These are phyloP conservation scores for Saccostrea echinata DNA, from an alignment of 1,140 invertebrate species.

Conservation along the genomic window DNA sequence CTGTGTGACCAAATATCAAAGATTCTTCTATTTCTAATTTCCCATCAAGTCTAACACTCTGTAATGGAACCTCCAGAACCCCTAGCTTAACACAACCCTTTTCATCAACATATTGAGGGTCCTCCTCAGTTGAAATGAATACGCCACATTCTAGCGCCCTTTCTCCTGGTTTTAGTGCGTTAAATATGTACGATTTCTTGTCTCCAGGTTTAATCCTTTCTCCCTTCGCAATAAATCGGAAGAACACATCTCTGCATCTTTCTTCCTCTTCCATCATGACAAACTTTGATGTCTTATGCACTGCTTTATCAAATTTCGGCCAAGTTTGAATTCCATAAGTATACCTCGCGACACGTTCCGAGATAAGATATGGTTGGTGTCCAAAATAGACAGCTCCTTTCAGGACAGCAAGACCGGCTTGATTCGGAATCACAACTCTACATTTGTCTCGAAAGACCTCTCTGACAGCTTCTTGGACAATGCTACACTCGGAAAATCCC, in stretches of 20 bases:
- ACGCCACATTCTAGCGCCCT: not conserved
- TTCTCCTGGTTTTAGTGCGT: not conserved
- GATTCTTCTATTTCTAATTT: slow-evolving; percentile 52
- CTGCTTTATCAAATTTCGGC: not conserved
- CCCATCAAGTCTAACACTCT: not conserved
- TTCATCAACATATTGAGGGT: slow-evolving; percentile 40
- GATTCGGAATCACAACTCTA: slow-evolving; percentile 44
- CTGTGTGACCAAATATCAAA: slow-evolving; percentile 51
- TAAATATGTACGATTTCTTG: not conserved
- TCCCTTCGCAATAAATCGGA: slow-evolving; percentile 1
- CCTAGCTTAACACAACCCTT: slow-evolving; percentile 17
- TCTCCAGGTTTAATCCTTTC: slow-evolving; percentile 12
- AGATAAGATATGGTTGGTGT: not conserved
- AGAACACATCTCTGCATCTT: slow-evolving; percentile 32
- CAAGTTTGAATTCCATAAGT: slow-evolving; percentile 43
- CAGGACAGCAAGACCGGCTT: slow-evolving; percentile 29
- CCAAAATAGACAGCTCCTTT: slow-evolving; percentile 54
- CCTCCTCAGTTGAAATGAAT: not conserved
- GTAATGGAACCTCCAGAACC: not conserved
- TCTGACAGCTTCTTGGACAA: slow-evolving; percentile 45
- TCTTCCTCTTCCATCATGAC: not conserved
- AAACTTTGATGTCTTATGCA: not conserved
- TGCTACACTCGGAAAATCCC: slow-evolving; percentile 51
- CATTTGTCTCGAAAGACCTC: slow-evolving; percentile 37
- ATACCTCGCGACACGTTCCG: not conserved